These are phyloP conservation scores for Marasmarcha lunaedactyla DNA, from an alignment of 2,888 invertebrate genomes.

Conservation along the genomic window DNA sequence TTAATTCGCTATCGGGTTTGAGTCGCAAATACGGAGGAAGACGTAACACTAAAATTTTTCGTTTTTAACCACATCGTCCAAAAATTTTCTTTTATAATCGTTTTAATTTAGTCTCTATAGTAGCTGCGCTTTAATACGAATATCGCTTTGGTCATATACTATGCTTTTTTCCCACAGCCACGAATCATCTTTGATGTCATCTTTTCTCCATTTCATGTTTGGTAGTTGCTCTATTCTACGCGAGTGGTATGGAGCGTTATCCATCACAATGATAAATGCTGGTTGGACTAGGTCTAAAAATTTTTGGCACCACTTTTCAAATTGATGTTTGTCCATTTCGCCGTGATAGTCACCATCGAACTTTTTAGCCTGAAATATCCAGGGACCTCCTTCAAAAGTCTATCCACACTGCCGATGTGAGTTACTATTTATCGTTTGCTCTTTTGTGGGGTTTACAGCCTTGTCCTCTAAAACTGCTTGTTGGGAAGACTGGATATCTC, in stretches of 20 bases:
- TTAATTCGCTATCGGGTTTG: background rate
- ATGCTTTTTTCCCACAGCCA: constrained; percentile 9
- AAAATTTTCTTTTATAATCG: background rate
- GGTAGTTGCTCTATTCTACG: constrained; percentile 3
- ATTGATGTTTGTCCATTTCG: constrained; percentile 15
- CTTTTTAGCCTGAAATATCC: constrained; percentile 16
- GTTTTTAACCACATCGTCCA: constrained; percentile 1
- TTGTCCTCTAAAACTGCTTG: constrained; percentile 14
- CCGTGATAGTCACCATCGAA: constrained; percentile 12
- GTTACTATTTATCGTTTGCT: constrained; percentile 15
- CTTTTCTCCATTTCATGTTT: constrained; percentile 12
- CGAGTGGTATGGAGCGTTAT: constrained; percentile 14
- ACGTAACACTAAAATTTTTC: background rate
- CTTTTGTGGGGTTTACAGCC: constrained; percentile 13
- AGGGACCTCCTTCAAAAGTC: constrained; percentile 15
- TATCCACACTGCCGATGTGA: constrained; percentile 14
- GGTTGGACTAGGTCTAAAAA: constrained; percentile 1
- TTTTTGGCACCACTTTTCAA: constrained; percentile 14
- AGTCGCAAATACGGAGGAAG: constrained; percentile 1
- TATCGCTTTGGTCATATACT: background rate
- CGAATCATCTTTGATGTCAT: constrained; percentile 5
- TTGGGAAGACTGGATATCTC: constrained; percentile 8
- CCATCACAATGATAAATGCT: constrained; percentile 9
- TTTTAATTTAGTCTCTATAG: background rate
- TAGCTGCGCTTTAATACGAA: constrained; percentile 8